phyloP scores from a whole-genome alignment of 2,113 vertebrate species.

The Cyphomyrus plagiostoma region DNA sequence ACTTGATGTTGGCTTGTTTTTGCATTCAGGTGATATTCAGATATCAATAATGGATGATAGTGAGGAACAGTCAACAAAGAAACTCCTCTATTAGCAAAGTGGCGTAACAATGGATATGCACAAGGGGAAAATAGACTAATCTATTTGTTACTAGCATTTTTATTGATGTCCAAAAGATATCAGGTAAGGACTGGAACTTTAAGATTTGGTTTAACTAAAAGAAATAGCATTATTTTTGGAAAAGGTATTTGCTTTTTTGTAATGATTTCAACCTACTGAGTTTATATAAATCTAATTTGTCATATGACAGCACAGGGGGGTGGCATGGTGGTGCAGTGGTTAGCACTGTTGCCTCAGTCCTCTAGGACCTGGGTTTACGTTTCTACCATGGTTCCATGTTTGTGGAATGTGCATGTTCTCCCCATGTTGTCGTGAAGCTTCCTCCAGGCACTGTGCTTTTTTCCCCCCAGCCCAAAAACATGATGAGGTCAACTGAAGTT shows the following conservation, averaged over 20 bases:
- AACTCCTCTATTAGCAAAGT: background rate
- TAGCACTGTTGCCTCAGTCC: background rate
- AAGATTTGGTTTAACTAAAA: background rate
- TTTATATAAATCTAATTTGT: background rate
- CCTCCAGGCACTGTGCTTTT: background rate
- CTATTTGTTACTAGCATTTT: background rate
- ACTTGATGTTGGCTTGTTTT: background rate
- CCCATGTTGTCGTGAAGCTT: background rate
- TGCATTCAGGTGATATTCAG: background rate
- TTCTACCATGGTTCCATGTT: background rate
- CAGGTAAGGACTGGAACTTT: background rate
- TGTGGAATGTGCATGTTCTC: background rate
- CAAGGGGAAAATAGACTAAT: background rate
- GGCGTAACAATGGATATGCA: background rate
- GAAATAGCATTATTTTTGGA: background rate
- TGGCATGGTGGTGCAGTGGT: too few relatives aligned
- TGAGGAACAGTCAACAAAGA: background rate
- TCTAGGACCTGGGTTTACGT: background rate
- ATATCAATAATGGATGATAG: background rate
- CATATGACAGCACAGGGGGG: background rate
- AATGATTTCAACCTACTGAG: background rate
- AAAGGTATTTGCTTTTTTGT: background rate
- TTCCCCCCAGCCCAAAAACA: background rate
- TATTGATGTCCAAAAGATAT: background rate
- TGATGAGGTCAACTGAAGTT: background rate